Conservation (phyloP, 37 sponge, comb jelly and placozoan genomes). For the Halichondria panicea region DNA sequence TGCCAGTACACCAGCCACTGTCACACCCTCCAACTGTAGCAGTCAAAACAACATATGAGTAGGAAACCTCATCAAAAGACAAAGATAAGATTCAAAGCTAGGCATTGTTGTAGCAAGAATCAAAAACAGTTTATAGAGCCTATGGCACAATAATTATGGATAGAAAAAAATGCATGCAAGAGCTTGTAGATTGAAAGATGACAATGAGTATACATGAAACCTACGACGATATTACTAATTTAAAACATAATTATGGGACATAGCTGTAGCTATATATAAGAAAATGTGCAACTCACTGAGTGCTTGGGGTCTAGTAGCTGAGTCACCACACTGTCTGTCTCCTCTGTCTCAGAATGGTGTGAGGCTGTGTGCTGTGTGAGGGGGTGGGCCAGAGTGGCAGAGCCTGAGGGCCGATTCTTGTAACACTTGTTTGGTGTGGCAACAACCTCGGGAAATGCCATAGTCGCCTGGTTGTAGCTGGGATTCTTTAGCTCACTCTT, state of each 20-base stretch:
- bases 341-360: no score
- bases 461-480: no score
- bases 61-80: neutral
- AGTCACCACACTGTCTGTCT: neutral
- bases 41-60: neutral
- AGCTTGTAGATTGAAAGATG: neutral
- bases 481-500: conserved; percentile 1
- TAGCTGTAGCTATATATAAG: no score
- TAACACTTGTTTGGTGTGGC: neutral
- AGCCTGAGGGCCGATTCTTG: conserved; percentile 10
- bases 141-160: neutral
- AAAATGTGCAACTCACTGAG: conserved; percentile 2
- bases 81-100: neutral
- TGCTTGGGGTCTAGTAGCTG: neutral
- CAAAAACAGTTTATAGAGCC: neutral
- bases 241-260: no score
- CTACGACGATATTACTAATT: neutral
- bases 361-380: conserved; percentile 3
- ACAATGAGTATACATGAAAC: neutral
- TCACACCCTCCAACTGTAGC: conserved; percentile 29
- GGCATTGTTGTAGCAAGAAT: neutral
- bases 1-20: neutral
- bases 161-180: neutral
- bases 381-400: conserved; percentile 33
- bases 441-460: conserved; percentile 3